These are phyloP conservation scores for Aramus guarauna DNA, from an alignment of 2,113 vertebrate genomes.

Conservation along the genomic window DNA sequence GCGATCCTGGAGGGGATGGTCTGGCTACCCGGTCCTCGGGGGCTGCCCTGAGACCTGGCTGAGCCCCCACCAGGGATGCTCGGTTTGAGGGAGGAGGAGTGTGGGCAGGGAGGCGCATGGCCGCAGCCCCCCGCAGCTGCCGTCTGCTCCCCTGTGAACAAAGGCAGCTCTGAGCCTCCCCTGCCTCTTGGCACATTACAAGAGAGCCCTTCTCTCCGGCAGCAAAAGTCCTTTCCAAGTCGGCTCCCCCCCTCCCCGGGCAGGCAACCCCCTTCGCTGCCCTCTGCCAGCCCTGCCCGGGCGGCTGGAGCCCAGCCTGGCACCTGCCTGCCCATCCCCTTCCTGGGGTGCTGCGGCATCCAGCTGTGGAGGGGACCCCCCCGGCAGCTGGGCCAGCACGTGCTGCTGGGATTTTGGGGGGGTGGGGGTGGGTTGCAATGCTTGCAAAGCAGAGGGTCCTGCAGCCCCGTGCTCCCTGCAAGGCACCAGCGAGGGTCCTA, in stretches of 20 bases:
- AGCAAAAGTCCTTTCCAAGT: background rate
- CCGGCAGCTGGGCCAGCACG: background rate
- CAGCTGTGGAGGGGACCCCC: background rate
- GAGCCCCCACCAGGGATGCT: background rate
- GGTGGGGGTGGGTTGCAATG: background rate
- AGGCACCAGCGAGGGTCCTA: fast-evolving
- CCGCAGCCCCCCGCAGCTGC: background rate
- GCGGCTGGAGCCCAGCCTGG: background rate
- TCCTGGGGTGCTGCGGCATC: background rate
- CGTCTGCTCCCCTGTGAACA: background rate
- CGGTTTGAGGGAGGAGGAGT: background rate
- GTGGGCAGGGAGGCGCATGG: background rate
- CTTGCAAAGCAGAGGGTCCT: background rate
- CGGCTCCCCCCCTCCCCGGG: background rate
- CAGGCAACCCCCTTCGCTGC: background rate
- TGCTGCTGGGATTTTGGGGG: background rate
- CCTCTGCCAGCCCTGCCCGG: background rate
- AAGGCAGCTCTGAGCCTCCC: conserved; percentile 43
- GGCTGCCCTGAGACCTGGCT: fast-evolving
- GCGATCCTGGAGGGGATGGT: fast-evolving
- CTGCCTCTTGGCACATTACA: conserved; percentile 14
- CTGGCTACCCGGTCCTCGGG: fast-evolving
- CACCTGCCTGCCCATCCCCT: background rate
- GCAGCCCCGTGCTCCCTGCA: fast-evolving
- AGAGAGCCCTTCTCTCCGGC: conserved; percentile 33